Conservation (phyloP, 2,888 invertebrate species). For the Eudemis profundana region DNA sequence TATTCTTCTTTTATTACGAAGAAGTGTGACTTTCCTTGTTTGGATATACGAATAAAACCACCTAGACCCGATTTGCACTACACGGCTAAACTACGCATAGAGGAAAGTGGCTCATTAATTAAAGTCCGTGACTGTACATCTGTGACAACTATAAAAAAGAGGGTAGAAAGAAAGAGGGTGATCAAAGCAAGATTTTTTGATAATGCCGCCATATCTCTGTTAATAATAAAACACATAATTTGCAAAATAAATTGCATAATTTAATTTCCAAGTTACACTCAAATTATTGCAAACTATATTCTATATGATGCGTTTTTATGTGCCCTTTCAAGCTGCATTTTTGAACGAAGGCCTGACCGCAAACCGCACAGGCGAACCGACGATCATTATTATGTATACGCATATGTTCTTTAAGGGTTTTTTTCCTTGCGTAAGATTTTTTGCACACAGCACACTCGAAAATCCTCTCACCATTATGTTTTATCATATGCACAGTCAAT, state of each 20-base stretch:
- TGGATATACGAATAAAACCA: too few relatives aligned
- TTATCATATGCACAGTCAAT: slow-evolving; percentile 45
- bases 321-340: slow-evolving; percentile 77
- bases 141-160: too few relatives aligned
- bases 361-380: slow-evolving; percentile 74
- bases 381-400: slow-evolving; percentile 66
- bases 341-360: slow-evolving; percentile 78
- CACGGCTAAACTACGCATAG: too few relatives aligned
- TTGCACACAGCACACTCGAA: slow-evolving; percentile 50
- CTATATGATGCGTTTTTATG: slow-evolving; percentile 63
- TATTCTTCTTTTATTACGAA: too few relatives aligned
- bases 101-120: too few relatives aligned
- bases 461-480: slow-evolving; percentile 45
- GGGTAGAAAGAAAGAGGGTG: too few relatives aligned
- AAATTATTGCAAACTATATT: slow-evolving; percentile 37
- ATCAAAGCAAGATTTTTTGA: too few relatives aligned
- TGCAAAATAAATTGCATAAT: not conserved
- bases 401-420: slow-evolving; percentile 64
- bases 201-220: too few relatives aligned
- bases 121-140: too few relatives aligned
- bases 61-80: too few relatives aligned
- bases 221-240: not conserved
- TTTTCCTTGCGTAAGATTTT: slow-evolving; percentile 60
- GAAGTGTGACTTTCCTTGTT: too few relatives aligned
- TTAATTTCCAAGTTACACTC: not conserved